Base-by-base conservation (phyloP, 1,140 invertebrate species). In the Dolichoris vasculosae region DNA sequence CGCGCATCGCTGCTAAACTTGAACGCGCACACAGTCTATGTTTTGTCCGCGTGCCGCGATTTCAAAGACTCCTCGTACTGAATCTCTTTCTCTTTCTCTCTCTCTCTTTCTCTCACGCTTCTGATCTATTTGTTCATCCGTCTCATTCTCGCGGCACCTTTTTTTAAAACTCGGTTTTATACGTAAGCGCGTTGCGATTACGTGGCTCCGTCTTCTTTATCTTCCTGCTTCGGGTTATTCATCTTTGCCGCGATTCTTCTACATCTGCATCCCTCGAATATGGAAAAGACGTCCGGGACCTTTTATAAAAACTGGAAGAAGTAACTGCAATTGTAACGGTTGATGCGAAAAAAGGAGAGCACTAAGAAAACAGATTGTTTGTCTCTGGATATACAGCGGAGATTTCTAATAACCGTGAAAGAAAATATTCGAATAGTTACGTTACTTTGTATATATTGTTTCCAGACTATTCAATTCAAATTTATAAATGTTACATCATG, bases 31-130 rank as follows among this genome's bases (percentile, higher is more conserved):
- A 83, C 88, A 83, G 89, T 83, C 86, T 90, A 91, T 92, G 89
- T 92, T 92, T 92, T 92, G 91, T 92, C 90, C 89, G 85, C 59
- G 75, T 84, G 85, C 64, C 85, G 85, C 86, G 86, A 89, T 89
- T 90, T 88, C 88, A 86, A 86, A 87, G 85, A 87, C 85, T 76
- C 46, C 82, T 84, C 86, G 80, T 64, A 17, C 20, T 38, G 7
- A 13, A 13, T 32, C 11, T 78, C 35, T 38, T 32, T 78, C 51
- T 63, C 51, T 63, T 20, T 78, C 2, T 40, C 51, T 59, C 15
- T 55, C 32, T 82, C 23, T 71, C n/a, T 38, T 32, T 55, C 75
- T 77, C 82, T 79, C 78, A 81, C 86, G 13, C 48, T 32, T 30
- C 76, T 38, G 51, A 85, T 83, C 83, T 81, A 86, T 87, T 88